Conservation (phyloP, 2,113 vertebrate species). For the Cichladusa arquata region DNA sequence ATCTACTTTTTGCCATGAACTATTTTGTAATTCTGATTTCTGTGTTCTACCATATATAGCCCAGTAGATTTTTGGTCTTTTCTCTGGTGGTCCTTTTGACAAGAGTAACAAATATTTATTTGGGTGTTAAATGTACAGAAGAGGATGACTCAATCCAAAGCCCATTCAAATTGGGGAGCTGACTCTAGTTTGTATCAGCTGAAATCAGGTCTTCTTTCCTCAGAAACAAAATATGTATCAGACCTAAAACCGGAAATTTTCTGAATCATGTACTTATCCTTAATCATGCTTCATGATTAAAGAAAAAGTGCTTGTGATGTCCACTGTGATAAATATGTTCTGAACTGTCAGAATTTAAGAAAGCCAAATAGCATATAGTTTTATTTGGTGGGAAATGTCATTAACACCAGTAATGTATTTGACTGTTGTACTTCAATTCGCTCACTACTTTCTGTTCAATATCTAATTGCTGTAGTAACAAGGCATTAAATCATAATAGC, state of each 20-base stretch:
- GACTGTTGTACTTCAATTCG: not conserved
- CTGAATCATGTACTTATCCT: not conserved
- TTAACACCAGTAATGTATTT: not conserved
- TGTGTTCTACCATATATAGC: not conserved
- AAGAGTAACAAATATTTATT: not conserved
- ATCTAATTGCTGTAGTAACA: not conserved
- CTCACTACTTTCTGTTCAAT: not conserved
- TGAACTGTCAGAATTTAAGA: not conserved
- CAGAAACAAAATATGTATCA: not conserved
- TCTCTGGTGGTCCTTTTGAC: not conserved
- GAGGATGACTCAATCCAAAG: not conserved
- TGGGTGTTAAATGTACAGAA: too few species aligned
- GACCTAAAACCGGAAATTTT: not conserved
- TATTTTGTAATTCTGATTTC: not conserved
- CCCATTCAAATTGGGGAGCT: not conserved
- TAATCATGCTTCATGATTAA: not conserved
- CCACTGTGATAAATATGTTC: not conserved
- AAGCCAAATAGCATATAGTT: not conserved
- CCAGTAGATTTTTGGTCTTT: not conserved
- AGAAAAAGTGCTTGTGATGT: not conserved
- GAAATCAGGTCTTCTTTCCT: not conserved
- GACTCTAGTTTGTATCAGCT: not conserved
- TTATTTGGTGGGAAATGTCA: not conserved
- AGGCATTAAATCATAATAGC: not conserved
- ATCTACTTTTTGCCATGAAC: not conserved